Evolutionary conservation across 2,797 vertebrate genomes (phyloP), one percentile per base, ranked within the genome.

Genomic region (Furcifer pardalis): DNA sequence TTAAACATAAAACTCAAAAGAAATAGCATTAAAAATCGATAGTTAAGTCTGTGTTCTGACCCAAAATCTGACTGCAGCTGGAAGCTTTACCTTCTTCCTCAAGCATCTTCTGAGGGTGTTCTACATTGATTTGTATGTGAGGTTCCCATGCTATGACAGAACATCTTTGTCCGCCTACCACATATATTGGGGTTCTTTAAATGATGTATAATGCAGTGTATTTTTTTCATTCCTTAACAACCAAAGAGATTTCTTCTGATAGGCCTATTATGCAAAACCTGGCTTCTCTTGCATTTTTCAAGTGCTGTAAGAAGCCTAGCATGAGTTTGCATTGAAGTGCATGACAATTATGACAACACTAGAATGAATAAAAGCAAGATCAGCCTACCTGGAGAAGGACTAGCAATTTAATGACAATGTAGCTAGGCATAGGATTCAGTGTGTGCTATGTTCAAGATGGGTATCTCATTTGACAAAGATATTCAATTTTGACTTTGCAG

Each of bases 201-300:
- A 68, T 91, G 83, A 91, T 93, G 93, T 93, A 89, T 93, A 94
- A 94, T 92, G 92, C 82, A 79, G 83, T 87, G 78, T 90, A 92
- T 37, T 90, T 91, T 73, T 92, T 76, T 92, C 91, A 93, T 95
- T 95, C 91, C 94, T 95, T 95, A 95, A 92, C 93, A 95, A 94
- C 93, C 91, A 65, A 87, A 88, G 86, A 81, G 85, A 86, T 84
- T 86, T 84, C 89, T 85, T 83, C 84, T 91, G 89, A 92, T 91
- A 92, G 90, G 81, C 82, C 86, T 87, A 27, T 46, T 79, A 84
- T 72, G 83, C 83, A 62, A 89, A 65, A 44, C 30, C 85, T 89
- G 71, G 49, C 30, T 89, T 76, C 81, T 42, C 4, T 30, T 6
- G 15, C 23, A 56, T 91, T 79, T 84, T 80, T 77, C 92, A 85